phyloP scores from a whole-genome alignment of 2,797 vertebrate species.

The Schizothorax lantsangensis region DNA sequence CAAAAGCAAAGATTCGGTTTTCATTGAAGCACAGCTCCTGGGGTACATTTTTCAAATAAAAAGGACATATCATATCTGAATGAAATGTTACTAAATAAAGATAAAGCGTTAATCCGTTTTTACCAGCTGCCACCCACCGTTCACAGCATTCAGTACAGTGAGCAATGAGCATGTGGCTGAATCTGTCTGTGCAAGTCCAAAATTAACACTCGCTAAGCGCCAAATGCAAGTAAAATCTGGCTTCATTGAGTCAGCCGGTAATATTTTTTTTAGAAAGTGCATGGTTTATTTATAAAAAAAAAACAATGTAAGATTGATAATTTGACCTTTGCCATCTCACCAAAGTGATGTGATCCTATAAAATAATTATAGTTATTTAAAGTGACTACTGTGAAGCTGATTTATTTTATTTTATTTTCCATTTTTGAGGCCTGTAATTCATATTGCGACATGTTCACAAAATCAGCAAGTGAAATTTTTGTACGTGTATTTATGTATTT shows the following conservation, averaged over 20 bases:
- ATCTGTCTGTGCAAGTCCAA: neutral
- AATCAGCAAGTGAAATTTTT: neutral
- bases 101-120: constrained; percentile 25
- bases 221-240: neutral
- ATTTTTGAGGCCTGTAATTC: neutral
- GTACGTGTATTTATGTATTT: neutral
- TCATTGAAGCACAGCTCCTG: neutral
- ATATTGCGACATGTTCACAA: neutral
- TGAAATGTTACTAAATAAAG: constrained; percentile 51
- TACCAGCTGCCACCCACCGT: constrained; percentile 34
- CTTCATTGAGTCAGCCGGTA: neutral
- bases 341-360: neutral
- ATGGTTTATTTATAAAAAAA: neutral
- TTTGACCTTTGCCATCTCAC: neutral
- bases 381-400: neutral
- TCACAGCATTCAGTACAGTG: constrained; percentile 1
- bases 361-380: neutral
- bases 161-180: neutral
- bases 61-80: constrained; percentile 25
- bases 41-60: constrained; percentile 15
- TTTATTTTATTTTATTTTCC: neutral
- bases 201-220: neutral
- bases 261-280: neutral
- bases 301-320: neutral
- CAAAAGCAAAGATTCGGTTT: constrained; percentile 1